Base-by-base conservation (phyloP, 1,140 invertebrate genomes). In the Steinernema khuongi region DNA sequence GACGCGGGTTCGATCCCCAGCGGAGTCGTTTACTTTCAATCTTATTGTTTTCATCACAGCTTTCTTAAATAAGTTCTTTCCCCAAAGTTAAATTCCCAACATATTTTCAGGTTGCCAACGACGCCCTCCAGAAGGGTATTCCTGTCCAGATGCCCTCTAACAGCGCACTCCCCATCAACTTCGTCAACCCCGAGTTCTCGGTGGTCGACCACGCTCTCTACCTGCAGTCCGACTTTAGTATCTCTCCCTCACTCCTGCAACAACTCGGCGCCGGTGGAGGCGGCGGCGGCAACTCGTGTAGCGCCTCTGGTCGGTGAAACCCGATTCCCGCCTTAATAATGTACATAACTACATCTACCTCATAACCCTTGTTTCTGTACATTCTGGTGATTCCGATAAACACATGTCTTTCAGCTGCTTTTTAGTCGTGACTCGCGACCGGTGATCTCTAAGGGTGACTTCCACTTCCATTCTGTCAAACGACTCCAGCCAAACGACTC, bases 161-260 rank as follows among this genome's bases (percentile, higher is more conserved):
- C 19, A 80, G 72, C 67, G 83, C 81, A 33, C 77, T 84, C 29
- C 83, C 83, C 29, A 76, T 84, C 68, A 78, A 72, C 36, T 67
- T 84, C 31, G 76, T 84, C 30, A 73, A 81, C 30, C 83, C 83
- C 31, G 67, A 79, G 33, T 66, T 85, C 19, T 68, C 72, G 14
- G 80, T 84, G 31, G 32, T 84, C n/a, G 83, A 84, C 36, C 83
- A 85, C 68, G 83, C 80, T 17, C 70, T 84, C 26, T 78, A 81
- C 66, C 41, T 84, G 1, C 80, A 74, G 11, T 68, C 76, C 31
- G 83, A 84, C 67, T 84, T 84, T 69, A 84, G 83, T 17, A 71
- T 84, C n/a, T 77, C 76, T 17, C 76, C 76, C 19, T 71, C 76
- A 29, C 70, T 77, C 2, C 43, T 77, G 4, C 74, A 69, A 32